Percentiles rank a stretch among this genome's conserved stretches.
Evolutionary conservation across 2,113 vertebrate species (phyloP).

Genomic region (Pterocles gutturalis): DNA sequence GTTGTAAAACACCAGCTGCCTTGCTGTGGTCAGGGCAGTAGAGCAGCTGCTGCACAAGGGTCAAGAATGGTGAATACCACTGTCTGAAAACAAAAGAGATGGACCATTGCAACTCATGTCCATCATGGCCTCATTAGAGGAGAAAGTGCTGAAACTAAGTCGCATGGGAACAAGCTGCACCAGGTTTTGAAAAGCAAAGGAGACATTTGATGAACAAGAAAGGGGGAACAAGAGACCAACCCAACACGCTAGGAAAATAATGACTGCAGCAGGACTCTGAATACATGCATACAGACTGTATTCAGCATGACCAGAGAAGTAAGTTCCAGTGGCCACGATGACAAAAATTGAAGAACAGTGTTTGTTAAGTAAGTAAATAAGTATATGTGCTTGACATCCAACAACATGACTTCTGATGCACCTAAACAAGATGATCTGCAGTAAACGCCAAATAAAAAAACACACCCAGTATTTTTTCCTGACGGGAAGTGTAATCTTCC

Average conservation of each 20-base stretch:
- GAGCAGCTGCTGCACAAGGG: neutral
- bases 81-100: neutral
- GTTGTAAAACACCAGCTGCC: neutral
- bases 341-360: neutral
- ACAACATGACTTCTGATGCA: neutral
- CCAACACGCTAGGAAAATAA: neutral
- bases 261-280: neutral
- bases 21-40: neutral
- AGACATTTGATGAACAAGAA: neutral
- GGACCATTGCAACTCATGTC: neutral
- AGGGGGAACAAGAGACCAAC: neutral
- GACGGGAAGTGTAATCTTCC: slow-evolving; percentile 16
- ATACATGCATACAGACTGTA: fast-evolving
- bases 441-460: neutral
- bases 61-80: fast-evolving
- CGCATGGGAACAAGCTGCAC: neutral
- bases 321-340: neutral
- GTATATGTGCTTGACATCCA: neutral
- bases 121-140: fast-evolving
- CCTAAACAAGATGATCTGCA: neutral
- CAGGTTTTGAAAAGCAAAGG: neutral
- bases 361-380: neutral
- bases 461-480: neutral
- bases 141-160: neutral
- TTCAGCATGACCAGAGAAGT: neutral